Evolutionary conservation across 2,113 vertebrate species (phyloP).

Genomic region (Dunckerocampus dactyliophorus): DNA sequence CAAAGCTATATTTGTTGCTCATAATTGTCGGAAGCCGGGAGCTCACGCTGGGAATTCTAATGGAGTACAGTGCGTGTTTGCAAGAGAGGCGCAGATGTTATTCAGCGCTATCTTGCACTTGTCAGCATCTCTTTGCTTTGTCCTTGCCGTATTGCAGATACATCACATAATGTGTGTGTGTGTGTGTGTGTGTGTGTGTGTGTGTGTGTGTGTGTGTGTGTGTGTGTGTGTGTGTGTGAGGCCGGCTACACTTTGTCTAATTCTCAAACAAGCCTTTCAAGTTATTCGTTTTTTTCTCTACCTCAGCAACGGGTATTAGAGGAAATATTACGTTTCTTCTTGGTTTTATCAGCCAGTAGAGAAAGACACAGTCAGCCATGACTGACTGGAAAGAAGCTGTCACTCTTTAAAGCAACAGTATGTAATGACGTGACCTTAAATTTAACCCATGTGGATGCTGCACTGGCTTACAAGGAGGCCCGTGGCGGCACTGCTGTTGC

Average conservation of each 20-base stretch:
- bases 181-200: background rate
- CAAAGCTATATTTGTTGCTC: slow-evolving; percentile 37
- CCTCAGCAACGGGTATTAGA: slow-evolving; percentile 27
- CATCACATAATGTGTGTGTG: slow-evolving; percentile 14
- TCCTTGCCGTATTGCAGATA: slow-evolving; percentile 54
- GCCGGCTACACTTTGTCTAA: slow-evolving; percentile 23
- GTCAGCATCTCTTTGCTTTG: slow-evolving; percentile 50
- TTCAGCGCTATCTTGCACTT: slow-evolving; percentile 25
- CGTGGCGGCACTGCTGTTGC: background rate
- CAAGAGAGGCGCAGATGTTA: background rate
- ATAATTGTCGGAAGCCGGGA: slow-evolving; percentile 47
- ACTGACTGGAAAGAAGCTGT: slow-evolving; percentile 14
- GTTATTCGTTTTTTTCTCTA: slow-evolving; percentile 25
- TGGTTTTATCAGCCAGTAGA: slow-evolving; percentile 18
- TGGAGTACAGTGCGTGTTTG: slow-evolving; percentile 1
- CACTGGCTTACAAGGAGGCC: background rate
- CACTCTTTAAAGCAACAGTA: background rate
- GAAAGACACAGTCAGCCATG: slow-evolving; percentile 3
- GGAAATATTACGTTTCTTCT: slow-evolving; percentile 20
- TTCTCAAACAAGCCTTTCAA: slow-evolving; percentile 39
- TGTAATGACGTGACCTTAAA: background rate
- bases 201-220: too few relatives aligned
- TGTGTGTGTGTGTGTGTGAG: background rate
- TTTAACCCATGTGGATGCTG: background rate
- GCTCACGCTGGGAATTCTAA: slow-evolving; percentile 25